Evolutionary conservation across 2,113 vertebrate species (phyloP), one percentile per base, ranked within the genome.

Genomic region (Chloropsis cyanopogon): DNA sequence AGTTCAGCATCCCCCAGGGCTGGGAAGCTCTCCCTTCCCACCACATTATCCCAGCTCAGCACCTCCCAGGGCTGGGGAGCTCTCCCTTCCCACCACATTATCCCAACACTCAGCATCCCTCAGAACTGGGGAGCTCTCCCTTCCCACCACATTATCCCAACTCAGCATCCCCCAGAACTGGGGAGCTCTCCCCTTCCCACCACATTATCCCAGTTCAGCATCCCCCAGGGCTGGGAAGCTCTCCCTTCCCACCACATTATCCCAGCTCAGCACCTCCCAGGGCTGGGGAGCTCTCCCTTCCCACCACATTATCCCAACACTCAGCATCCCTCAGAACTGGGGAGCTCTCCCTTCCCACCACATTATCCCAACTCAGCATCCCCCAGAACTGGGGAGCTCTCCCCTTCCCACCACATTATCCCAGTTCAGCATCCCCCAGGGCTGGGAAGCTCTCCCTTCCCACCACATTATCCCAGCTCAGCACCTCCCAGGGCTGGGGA

Each of bases 161-260:
- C 1, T 18, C 49, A 53, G 35, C 37, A 24, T 53, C 14, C 12
- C 11, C 80, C 65, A 46, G 59, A 8, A 11, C 24, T 39, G 24
- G 7, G 37, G 4, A 29, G 28, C 20, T 37, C 26, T 41, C 22
- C 49, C 21, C 6, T 53, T 39, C 46, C 33, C n/a, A 29, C 14
- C 25, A 8, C 1, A 1, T 39, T 42, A 46, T 73, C 31, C 41
- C 18, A 57, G 0, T 0, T 7, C 53, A 57, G 18, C 41, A 44
- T 44, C 13, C 11, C 11, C 82, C 63, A 47, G 35, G 17, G 31
- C 1, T n/a, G 81, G 50, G 52, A 21, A 26, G 23, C 6, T 25
- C 68, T 53, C 65, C 25, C 18, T 76, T 56, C 54, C 53, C 21
- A 44, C 23, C 21, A 44, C 4, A 1, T 52, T 24, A 21, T 69